A percentile compares a stretch with the other conserved stretches of the same genome.
Evolutionary conservation across 2,797 vertebrate genomes (phyloP).

Genomic region (Nannoperca australis): DNA sequence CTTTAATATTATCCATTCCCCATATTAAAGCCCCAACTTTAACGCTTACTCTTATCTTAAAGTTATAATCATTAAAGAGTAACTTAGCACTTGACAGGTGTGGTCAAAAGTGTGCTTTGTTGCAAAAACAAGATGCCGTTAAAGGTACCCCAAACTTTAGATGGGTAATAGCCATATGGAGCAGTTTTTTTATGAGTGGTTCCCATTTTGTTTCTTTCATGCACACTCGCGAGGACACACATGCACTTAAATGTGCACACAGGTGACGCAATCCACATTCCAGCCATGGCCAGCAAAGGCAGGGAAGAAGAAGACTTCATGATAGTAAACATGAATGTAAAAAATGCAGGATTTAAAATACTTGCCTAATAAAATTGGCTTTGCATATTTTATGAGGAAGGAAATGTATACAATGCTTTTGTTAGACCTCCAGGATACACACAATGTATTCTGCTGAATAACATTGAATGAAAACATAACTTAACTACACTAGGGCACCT

Average conservation of each 20-base stretch:
- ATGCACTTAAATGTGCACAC: no score
- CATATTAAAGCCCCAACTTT: background rate
- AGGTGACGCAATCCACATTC: no score
- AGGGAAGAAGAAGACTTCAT: background rate
- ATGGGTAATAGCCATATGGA: background rate
- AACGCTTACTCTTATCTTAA: background rate
- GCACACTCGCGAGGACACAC: no score
- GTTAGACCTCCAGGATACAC: background rate
- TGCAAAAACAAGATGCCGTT: background rate
- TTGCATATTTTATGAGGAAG: background rate
- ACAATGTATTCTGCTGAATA: background rate
- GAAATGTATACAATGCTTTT: background rate
- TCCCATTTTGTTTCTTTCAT: no score
- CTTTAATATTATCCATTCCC: constrained; percentile 8
- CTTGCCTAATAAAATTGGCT: background rate
- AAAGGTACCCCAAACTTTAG: background rate
- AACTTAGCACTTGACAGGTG: background rate
- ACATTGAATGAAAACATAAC: background rate
- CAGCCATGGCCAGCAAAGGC: background rate
- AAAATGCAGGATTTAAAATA: background rate
- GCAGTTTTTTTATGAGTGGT: no score
- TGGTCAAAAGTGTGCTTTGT: background rate
- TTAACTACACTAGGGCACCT: background rate
- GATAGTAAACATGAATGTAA: background rate
- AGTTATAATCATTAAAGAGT: constrained; percentile 6